Base-by-base conservation (phyloP, 2,797 vertebrate genomes). In the Melanogrammus aeglefinus region DNA sequence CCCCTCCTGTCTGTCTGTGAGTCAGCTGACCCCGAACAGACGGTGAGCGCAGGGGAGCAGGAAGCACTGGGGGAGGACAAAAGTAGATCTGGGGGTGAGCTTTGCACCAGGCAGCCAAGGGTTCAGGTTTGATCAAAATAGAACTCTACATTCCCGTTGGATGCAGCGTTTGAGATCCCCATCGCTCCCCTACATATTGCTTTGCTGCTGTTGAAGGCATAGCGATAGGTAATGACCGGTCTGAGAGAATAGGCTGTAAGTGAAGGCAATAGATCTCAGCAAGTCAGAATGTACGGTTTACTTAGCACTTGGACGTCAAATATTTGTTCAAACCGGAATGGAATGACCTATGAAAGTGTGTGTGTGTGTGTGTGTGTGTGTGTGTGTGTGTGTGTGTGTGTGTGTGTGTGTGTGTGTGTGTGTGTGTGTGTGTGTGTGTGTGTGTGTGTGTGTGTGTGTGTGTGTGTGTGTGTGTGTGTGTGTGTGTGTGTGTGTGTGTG, bases 241-340 rank as follows among this genome's bases (percentile, higher is more conserved):
- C 57, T 63, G 57, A 63, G 21, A 24, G 16, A 69, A 27, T 3
- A 69, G n/a, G 63, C 63, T 0, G 31, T 33, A 69, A 69, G 63
- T 27, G 8, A 4, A 69, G 63, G 10, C 8, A 27, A 27, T 69
- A 27, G 90, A 89, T 91, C 91, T 90, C 88, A 84, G 91, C 80
- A 78, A 81, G 83, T 27, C 24, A 27, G 80, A 85, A 83, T 77
- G 80, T 81, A 77, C 84, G 85, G 79, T 88, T 83, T 89, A 51
- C 72, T 78, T 79, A 76, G 80, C 79, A 84, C 81, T 84, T 81
- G 86, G 84, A 81, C 85, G 86, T 86, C 86, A 92, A 91, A 92
- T 92, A 90, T 92, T 91, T 90, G 88, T 83, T 88, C 24, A 84
- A 77, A 81, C 86, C 76, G 76, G 79, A 69, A 69, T 69, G 63